These are phyloP conservation scores for Odontocerum albicorne DNA, from an alignment of 2,888 invertebrate genomes.

Conservation along the genomic window DNA sequence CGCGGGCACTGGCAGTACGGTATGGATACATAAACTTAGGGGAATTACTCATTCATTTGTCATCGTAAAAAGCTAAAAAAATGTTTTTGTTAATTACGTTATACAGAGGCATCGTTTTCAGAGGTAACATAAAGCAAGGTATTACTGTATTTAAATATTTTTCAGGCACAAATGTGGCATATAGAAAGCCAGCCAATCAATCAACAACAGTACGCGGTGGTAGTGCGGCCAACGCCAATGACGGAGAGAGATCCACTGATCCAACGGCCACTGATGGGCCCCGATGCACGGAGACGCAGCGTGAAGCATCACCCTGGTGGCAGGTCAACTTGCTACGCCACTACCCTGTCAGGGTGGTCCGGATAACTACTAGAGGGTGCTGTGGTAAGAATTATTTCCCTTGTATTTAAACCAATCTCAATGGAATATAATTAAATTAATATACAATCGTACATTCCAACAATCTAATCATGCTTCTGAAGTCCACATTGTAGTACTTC, in stretches of 20 bases:
- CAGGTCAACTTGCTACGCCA: conserved; percentile 82
- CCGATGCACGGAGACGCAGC: conserved; percentile 86
- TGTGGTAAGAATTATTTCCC: conserved; percentile 58
- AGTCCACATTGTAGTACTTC: too few relatives aligned
- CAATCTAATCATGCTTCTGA: too few relatives aligned
- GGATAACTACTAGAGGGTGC: conserved; percentile 82
- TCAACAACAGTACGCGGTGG: conserved; percentile 87
- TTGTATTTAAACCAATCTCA: not conserved
- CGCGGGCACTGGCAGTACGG: too few relatives aligned
- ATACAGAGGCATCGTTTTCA: too few relatives aligned
- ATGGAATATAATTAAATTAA: not conserved
- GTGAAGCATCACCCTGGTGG: conserved; percentile 93
- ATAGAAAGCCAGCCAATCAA: conserved; percentile 86
- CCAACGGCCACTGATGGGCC: conserved; percentile 85
- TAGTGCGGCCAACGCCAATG: conserved; percentile 80
- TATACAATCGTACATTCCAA: too few relatives aligned
- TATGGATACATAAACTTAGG: too few relatives aligned
- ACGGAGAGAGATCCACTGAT: conserved; percentile 81
- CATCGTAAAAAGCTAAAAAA: too few relatives aligned
- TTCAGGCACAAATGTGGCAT: conserved; percentile 80
- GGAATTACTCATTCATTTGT: too few relatives aligned
- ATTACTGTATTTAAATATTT: too few relatives aligned
- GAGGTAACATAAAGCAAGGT: too few relatives aligned
- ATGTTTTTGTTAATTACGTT: too few relatives aligned
- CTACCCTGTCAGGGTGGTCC: conserved; percentile 81